Evolutionary conservation across 23 tunicate species (phyloP).

Genomic region (Botrylloides violaceus): DNA sequence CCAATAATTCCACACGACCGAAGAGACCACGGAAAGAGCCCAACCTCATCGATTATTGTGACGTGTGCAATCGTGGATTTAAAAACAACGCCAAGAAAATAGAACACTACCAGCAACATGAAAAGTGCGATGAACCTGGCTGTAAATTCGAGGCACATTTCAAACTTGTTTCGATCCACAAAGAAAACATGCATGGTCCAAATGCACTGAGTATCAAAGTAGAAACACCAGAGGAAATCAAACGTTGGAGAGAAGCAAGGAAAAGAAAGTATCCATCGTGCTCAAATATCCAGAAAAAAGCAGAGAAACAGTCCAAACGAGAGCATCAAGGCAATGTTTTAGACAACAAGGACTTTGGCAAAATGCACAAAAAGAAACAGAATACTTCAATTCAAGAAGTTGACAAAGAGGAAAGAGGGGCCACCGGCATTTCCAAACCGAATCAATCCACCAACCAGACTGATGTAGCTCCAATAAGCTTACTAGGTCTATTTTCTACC

Average conservation of each 20-base stretch:
- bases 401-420: neutral
- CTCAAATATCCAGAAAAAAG: constrained; percentile 34
- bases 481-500: no score
- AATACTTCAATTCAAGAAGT: neutral
- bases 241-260: constrained; percentile 77
- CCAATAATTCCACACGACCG: no score
- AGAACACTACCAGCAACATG: constrained; percentile 71
- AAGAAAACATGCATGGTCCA: constrained; percentile 38
- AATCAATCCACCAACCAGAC: neutral
- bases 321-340: constrained; percentile 44
- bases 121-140: constrained; percentile 58
- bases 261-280: constrained; percentile 69
- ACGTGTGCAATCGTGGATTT: constrained; percentile 86
- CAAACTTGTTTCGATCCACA: constrained; percentile 74
- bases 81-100: constrained; percentile 48
- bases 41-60: constrained; percentile 72
- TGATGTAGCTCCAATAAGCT: no score
- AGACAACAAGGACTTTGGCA: constrained; percentile 36
- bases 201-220: constrained; percentile 43
- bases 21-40: constrained; percentile 18
- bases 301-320: constrained; percentile 10
- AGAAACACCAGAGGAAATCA: constrained; percentile 59
- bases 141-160: constrained; percentile 83
- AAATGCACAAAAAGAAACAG: constrained; percentile 5
- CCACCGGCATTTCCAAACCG: neutral